Evolutionary conservation across 2,797 vertebrate species (phyloP).

Genomic region (Oophaga sylvatica): DNA sequence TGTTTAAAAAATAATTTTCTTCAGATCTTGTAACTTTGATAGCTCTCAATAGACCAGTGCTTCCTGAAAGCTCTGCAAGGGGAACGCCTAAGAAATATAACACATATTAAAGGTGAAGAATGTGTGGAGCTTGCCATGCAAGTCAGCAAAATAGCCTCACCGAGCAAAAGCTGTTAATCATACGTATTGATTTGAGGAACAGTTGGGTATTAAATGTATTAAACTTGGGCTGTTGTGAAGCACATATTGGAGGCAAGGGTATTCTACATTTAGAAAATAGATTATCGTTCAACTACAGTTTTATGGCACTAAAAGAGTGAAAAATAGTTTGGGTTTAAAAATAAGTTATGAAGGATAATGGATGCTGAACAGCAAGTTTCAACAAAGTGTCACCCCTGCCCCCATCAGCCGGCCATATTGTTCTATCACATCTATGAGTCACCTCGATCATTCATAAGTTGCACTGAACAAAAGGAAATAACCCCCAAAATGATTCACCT

Average conservation of each 20-base stretch:
- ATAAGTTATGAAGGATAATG: constrained; percentile 25
- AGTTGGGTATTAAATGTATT: constrained; percentile 61
- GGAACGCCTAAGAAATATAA: constrained; percentile 59
- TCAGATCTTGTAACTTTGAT: constrained; percentile 63
- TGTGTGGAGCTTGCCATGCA: constrained; percentile 60
- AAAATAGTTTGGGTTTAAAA: constrained; percentile 46
- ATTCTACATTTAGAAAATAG: constrained; percentile 57
- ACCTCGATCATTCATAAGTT: not conserved
- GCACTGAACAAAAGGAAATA: constrained; percentile 7
- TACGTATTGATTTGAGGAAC: constrained; percentile 61
- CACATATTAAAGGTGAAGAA: constrained; percentile 63
- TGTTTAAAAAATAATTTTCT: constrained; percentile 62
- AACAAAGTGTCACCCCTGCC: not conserved
- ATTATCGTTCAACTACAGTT: constrained; percentile 51
- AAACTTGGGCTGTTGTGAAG: constrained; percentile 50
- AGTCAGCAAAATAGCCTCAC: constrained; percentile 60
- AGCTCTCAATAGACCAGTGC: constrained; percentile 60
- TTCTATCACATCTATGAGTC: constrained; percentile 1
- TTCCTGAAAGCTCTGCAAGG: constrained; percentile 59
- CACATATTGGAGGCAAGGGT: constrained; percentile 53
- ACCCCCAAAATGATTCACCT: not conserved
- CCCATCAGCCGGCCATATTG: not conserved
- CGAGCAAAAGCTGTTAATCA: constrained; percentile 58
- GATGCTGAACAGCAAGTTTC: constrained; percentile 13
- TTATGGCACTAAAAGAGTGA: constrained; percentile 48